phyloP scores from a whole-genome alignment of 2,888 invertebrate species.

The Alviniconcha strummeri region DNA sequence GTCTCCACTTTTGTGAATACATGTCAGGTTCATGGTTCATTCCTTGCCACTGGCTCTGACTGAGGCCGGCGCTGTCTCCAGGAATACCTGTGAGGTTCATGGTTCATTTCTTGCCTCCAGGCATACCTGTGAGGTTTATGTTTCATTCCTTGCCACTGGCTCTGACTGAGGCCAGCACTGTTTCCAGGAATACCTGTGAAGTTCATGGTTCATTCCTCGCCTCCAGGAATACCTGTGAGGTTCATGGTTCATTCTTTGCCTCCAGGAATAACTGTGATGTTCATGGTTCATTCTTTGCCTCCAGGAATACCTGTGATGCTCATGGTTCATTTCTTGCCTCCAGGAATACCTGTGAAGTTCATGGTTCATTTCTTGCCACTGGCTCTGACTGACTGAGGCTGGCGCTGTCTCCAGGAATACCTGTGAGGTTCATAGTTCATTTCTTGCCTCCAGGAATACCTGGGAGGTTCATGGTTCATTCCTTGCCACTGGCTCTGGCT shows the following conservation, averaged over 20 bases:
- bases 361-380: no score
- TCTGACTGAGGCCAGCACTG: no score
- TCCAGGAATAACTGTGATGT: constrained; percentile 75
- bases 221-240: constrained; percentile 24
- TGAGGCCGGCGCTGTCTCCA: constrained; percentile 48
- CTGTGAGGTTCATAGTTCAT: constrained; percentile 25
- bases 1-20: constrained; percentile 32
- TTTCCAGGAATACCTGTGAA: constrained; percentile 21
- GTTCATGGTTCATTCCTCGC: not conserved
- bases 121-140: constrained; percentile 24
- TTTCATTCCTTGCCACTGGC: not conserved
- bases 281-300: constrained; percentile 18
- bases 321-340: not conserved
- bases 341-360: no score
- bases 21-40: no score
- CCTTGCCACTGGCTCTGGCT: constrained; percentile 76
- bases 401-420: no score
- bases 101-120: no score
- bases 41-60: constrained; percentile 73
- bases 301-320: not conserved
- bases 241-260: not conserved
- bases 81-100: not conserved
- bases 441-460: not conserved
- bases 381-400: no score
- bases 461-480: constrained; percentile 22